Evolutionary conservation across 2,888 invertebrate species (phyloP).

Genomic region (Norana najaformis): DNA sequence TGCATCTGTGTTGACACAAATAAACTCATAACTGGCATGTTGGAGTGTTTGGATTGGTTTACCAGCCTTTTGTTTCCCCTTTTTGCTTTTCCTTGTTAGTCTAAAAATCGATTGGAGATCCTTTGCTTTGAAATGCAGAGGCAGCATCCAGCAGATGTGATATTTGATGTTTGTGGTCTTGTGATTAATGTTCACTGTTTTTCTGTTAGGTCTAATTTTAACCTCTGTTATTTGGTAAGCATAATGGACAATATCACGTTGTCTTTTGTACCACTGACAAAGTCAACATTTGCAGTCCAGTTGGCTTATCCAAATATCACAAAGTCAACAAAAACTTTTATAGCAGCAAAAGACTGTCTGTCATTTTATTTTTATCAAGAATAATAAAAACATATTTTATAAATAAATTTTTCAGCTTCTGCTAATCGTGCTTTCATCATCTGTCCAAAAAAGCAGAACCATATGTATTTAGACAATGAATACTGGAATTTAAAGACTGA

Average conservation of each 20-base stretch:
- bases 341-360: background rate
- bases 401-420: background rate
- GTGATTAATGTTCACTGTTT: background rate
- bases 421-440: background rate
- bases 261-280: background rate
- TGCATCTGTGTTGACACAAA: background rate
- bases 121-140: background rate
- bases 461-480: background rate
- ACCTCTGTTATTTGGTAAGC: background rate
- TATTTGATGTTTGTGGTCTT: background rate
- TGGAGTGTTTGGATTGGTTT: background rate
- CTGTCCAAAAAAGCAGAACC: background rate
- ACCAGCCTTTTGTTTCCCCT: background rate
- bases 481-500: background rate
- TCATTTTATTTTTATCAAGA: background rate
- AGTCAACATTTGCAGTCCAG: background rate
- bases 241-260: background rate
- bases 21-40: background rate
- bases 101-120: background rate
- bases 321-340: background rate
- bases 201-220: background rate
- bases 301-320: background rate
- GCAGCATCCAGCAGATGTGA: no score
- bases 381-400: background rate
- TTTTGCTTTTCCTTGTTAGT: background rate